Evolutionary conservation across 2,113 vertebrate species (phyloP).

Genomic region (Myrmecobius fasciatus): DNA sequence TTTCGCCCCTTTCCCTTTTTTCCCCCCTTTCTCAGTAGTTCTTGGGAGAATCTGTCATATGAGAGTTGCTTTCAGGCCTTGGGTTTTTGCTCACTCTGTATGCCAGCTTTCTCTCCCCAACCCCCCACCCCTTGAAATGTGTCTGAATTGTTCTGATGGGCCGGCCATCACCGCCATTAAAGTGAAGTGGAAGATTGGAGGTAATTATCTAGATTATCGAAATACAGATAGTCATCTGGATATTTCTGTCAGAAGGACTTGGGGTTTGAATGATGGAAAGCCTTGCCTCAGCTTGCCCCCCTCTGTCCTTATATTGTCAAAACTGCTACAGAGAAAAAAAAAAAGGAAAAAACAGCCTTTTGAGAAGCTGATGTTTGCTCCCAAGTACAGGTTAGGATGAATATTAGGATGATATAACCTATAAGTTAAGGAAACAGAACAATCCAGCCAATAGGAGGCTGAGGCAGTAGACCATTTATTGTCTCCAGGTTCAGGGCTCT

Average conservation of each 20-base stretch:
- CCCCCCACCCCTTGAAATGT: not conserved
- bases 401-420: not conserved
- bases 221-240: conserved; percentile 10
- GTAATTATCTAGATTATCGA: conserved; percentile 40
- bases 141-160: conserved; percentile 20
- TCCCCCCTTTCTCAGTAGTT: conserved; percentile 40
- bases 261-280: conserved; percentile 12
- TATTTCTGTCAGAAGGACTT: conserved; percentile 12
- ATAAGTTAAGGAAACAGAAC: not conserved
- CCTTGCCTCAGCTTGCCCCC: conserved; percentile 12
- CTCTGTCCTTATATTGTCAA: conserved; percentile 11
- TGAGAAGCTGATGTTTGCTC: not conserved
- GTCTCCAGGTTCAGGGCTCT: not conserved
- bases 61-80: conserved; percentile 2
- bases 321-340: not conserved
- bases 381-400: not conserved
- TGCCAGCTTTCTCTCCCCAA: not conserved
- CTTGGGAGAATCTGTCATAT: conserved; percentile 1
- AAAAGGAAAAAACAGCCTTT: not conserved
- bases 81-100: conserved; percentile 15
- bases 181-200: not conserved
- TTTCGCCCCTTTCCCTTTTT: not conserved
- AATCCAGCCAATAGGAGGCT: not conserved
- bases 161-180: conserved; percentile 8
- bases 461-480: not conserved